phyloP scores from a whole-genome alignment of 2,888 invertebrate genomes.

The Pandemis heparana region DNA sequence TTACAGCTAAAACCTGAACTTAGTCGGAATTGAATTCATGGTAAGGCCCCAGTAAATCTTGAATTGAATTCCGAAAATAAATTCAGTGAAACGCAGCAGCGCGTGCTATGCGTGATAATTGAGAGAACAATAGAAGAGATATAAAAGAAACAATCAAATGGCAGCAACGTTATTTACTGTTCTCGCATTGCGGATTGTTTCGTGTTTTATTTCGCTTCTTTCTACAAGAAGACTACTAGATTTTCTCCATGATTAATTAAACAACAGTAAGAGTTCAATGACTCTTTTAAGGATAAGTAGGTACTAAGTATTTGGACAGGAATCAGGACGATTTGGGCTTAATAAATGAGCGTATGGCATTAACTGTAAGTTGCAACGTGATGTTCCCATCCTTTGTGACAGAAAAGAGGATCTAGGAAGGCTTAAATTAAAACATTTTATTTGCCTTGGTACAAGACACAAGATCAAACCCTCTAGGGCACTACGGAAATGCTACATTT shows the following conservation, averaged over 20 bases:
- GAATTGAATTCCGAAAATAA: neutral
- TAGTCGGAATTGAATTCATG: no score
- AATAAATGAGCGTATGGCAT: no score
- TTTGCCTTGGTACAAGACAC: no score
- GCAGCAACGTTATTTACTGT: neutral
- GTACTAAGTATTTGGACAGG: no score
- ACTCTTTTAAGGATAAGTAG: neutral
- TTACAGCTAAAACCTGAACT: no score
- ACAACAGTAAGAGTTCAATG: neutral
- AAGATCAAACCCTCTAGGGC: no score
- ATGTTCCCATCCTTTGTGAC: no score
- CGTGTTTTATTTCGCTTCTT: neutral
- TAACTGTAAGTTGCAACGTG: no score
- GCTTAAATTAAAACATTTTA: no score
- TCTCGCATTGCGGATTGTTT: neutral
- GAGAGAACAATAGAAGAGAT: slow-evolving; percentile 3
- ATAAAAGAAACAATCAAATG: neutral
- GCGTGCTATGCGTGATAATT: slow-evolving; percentile 10
- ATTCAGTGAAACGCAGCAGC: neutral
- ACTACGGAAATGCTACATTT: no score
- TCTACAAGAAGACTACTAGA: neutral
- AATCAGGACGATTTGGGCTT: no score
- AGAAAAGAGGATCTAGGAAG: no score
- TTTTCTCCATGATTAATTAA: neutral
- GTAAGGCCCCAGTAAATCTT: neutral